Evolutionary conservation across 2,888 invertebrate genomes (phyloP).

Genomic region (Polyploca ridens): DNA sequence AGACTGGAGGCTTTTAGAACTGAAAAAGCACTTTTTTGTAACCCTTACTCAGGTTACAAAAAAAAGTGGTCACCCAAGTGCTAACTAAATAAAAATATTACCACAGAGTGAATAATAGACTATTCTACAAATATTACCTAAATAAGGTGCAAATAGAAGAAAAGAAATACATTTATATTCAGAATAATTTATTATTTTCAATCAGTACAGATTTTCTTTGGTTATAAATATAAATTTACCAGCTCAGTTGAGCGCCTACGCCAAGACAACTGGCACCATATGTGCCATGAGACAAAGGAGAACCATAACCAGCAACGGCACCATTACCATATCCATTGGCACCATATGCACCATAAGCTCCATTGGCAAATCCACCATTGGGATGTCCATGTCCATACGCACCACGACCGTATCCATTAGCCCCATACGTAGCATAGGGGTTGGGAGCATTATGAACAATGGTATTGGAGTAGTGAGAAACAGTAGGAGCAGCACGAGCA

Average conservation of each 20-base stretch:
- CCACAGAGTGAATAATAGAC: too few species aligned
- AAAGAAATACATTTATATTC: background rate
- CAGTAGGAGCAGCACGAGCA: conserved; percentile 28
- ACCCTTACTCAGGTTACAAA: too few species aligned
- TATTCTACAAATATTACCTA: too few species aligned
- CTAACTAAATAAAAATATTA: too few species aligned
- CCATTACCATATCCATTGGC: conserved; percentile 1
- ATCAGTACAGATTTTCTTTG: background rate
- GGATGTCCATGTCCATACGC: conserved; percentile 26
- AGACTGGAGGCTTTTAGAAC: too few species aligned
- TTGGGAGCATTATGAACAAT: conserved; percentile 36
- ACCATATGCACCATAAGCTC: conserved; percentile 14
- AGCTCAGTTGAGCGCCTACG: conserved; percentile 19
- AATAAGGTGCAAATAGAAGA: background rate
- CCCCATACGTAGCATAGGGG: conserved; percentile 29
- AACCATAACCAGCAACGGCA: conserved; percentile 11
- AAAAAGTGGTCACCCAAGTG: too few species aligned
- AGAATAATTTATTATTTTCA: background rate
- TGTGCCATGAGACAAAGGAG: conserved; percentile 25
- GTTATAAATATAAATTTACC: conserved; percentile 24
- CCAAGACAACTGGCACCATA: conserved; percentile 28
- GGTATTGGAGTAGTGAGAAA: conserved; percentile 39
- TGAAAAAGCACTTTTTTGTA: too few species aligned
- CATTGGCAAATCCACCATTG: conserved; percentile 15
- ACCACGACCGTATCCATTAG: conserved; percentile 26